phyloP scores from a whole-genome alignment of 2,888 invertebrate genomes.

The Graphium colonna region DNA sequence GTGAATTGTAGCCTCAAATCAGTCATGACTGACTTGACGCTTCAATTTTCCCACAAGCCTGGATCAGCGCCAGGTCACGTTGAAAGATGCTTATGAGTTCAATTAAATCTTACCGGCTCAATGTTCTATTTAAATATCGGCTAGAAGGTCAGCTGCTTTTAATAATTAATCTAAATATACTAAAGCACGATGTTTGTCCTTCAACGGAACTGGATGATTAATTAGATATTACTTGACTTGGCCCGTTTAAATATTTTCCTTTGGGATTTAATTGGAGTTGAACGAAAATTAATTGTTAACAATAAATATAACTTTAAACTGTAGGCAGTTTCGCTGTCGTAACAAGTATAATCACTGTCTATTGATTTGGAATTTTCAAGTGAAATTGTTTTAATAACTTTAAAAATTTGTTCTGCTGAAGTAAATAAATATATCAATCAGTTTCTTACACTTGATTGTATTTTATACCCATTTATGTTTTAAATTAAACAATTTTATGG shows the following conservation, averaged over 20 bases:
- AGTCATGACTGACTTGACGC: constrained; percentile 24
- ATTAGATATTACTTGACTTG: background rate
- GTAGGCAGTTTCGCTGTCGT: background rate
- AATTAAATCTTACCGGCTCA: constrained; percentile 49
- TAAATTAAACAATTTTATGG: too few relatives aligned
- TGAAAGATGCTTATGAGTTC: constrained; percentile 56
- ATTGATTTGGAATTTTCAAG: background rate
- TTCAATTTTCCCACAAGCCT: constrained; percentile 53
- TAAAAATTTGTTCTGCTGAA: too few relatives aligned
- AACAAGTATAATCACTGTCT: background rate
- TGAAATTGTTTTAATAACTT: too few relatives aligned
- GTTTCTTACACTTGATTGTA: too few relatives aligned
- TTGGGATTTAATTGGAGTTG: background rate
- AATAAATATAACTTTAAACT: background rate
- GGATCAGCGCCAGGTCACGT: constrained; percentile 58
- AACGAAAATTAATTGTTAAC: background rate
- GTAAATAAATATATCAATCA: too few relatives aligned
- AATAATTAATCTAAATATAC: background rate
- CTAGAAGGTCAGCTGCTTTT: constrained; percentile 23
- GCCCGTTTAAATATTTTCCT: background rate
- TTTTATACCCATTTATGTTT: too few relatives aligned
- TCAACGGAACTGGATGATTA: background rate
- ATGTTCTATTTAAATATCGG: constrained; percentile 37
- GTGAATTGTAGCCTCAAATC: too few relatives aligned
- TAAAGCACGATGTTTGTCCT: background rate